These are phyloP conservation scores for Meloidogyne hapla DNA, from an alignment of 1,140 invertebrate genomes.

Conservation along the genomic window DNA sequence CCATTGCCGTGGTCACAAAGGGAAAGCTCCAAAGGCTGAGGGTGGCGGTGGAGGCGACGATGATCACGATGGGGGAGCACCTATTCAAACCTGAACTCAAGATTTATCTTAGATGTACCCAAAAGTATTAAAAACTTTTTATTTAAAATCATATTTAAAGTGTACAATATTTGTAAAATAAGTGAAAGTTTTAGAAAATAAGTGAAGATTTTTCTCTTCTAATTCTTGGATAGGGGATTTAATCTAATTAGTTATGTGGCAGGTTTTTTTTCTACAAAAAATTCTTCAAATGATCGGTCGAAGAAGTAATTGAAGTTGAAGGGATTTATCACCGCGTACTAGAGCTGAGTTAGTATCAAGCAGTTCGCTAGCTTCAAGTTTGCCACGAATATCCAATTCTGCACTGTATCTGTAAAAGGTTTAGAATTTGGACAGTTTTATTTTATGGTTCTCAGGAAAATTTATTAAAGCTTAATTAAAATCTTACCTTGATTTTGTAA, in stretches of 20 bases:
- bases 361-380: conserved; percentile 43
- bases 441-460: background rate
- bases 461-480: background rate
- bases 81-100: conserved; percentile 1
- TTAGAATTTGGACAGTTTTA: background rate
- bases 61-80: background rate
- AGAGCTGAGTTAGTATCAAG: conserved; percentile 36
- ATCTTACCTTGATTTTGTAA: conserved; percentile 65
- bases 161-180: background rate
- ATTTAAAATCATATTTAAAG: background rate
- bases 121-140: background rate
- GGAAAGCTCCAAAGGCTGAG: conserved; percentile 42
- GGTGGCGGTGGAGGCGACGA: conserved; percentile 33
- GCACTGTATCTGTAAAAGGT: conserved; percentile 44
- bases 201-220: background rate
- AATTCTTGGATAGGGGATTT: background rate
- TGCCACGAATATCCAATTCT: conserved; percentile 49
- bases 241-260: background rate
- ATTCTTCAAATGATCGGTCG: conserved; percentile 41
- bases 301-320: conserved; percentile 42
- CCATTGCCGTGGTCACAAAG: conserved; percentile 55
- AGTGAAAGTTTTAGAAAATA: background rate
- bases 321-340: conserved; percentile 46
- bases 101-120: background rate
- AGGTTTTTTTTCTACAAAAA: background rate